Base-by-base conservation (phyloP, 2,797 vertebrate species). In the Tapera naevia region DNA sequence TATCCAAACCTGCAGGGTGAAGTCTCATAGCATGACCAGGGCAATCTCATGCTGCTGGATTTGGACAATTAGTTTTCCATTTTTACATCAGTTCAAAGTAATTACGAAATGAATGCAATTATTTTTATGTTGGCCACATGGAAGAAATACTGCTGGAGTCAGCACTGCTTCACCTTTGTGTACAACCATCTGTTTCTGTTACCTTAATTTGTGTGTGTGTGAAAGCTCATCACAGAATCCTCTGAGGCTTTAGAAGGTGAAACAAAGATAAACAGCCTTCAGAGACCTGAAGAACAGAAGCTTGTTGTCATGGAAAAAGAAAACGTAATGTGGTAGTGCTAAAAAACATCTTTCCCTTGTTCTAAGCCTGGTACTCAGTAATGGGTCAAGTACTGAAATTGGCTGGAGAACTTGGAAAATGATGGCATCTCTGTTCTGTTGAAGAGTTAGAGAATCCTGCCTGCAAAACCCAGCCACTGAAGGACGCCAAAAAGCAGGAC, bases 1-100 rank as follows among this genome's bases (percentile, higher is more conserved):
- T 0, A 7, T 14, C 13, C 13, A 48, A 24, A 73, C 1, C 27
- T 2, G 5, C 7, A 30, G 5, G 12, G 3, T 22, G 1, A 70
- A 32, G 10, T 17, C 37, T 70, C 46, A 6, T 4, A 54, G 73
- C 4, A 0, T 45, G 46, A 35, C 35, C 37, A 50, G 46, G 17
- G 32, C 51, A 11, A 23, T 56, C 9, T 19, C 5, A 2, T n/a
- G 21, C 30, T 19, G 43, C 8, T 30, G 23, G 24, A 15, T 17
- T 17, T 0, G 13, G 11, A 39, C 67, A 81, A 18, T 17, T 27
- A 39, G 6, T 24, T 73, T 58, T 32, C 14, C 14, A 17, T 23
- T 11, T 5, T 67, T 33, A 30, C 35, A 35, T 9, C 5, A 35
- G 15, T 25, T 82, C 8, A 28, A 73, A 23, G 27, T 70, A 39